Evolutionary conservation across 1,140 invertebrate genomes (phyloP).

Genomic region (Gerris buenoi): DNA sequence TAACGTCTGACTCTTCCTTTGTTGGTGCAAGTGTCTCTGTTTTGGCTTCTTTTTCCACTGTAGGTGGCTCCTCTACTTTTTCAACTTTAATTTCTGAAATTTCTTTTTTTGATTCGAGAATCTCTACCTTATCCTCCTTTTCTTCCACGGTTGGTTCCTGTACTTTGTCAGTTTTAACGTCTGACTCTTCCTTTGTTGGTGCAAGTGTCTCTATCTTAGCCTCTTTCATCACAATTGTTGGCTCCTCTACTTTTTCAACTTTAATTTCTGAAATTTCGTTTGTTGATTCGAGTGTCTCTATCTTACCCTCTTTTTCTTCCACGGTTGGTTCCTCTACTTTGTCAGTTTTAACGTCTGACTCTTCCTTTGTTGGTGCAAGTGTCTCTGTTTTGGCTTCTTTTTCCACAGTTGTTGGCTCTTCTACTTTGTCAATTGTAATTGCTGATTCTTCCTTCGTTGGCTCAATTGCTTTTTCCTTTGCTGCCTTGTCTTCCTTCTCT

Average conservation of each 20-base stretch:
- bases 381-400: background rate
- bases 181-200: background rate
- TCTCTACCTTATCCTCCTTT: too few species aligned
- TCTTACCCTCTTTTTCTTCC: background rate
- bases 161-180: background rate
- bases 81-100: background rate
- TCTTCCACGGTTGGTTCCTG: background rate
- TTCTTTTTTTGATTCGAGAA: background rate
- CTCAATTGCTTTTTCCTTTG: background rate
- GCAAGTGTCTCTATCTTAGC: too few species aligned
- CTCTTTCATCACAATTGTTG: too few species aligned
- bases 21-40: too few species aligned
- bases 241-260: too few species aligned
- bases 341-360: background rate
- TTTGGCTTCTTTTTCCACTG: background rate
- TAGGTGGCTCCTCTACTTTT: background rate
- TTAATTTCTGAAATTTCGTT: background rate
- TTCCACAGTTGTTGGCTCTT: background rate
- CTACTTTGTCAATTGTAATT: background rate
- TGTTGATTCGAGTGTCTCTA: background rate
- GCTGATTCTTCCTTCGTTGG: too few species aligned
- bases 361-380: background rate
- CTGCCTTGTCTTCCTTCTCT: background rate
- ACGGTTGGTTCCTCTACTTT: background rate
- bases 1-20: background rate